phyloP scores from a whole-genome alignment of 2,113 vertebrate species.

The Salvelinus sp. region DNA sequence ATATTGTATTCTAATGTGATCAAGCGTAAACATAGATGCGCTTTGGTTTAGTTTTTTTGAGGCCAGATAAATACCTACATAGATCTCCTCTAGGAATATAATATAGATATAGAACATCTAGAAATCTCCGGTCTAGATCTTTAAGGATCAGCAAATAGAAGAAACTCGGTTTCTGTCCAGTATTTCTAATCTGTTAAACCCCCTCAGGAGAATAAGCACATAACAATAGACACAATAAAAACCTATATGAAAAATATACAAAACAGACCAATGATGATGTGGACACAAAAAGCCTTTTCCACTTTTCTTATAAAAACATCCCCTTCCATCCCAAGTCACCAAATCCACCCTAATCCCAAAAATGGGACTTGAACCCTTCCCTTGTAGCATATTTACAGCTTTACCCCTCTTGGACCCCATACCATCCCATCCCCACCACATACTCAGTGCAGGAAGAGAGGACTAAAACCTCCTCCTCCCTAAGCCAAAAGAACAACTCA shows the following conservation, averaged over 20 bases:
- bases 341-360: slow-evolving; percentile 31
- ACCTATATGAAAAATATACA: slow-evolving; percentile 29
- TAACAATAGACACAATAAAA: slow-evolving; percentile 31
- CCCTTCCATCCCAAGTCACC: slow-evolving; percentile 39
- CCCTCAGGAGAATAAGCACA: slow-evolving; percentile 46
- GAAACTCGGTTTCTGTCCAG: slow-evolving; percentile 64
- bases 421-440: slow-evolving; percentile 14
- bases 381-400: slow-evolving; percentile 47
- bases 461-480: slow-evolving; percentile 31
- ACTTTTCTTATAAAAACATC: slow-evolving; percentile 59
- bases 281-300: slow-evolving; percentile 55
- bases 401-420: slow-evolving; percentile 35
- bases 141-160: slow-evolving; percentile 56
- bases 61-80: slow-evolving; percentile 71
- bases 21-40: slow-evolving; percentile 66
- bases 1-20: slow-evolving; percentile 53
- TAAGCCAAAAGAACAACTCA: slow-evolving; percentile 20
- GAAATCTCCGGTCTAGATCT: slow-evolving; percentile 35
- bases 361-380: slow-evolving; percentile 26
- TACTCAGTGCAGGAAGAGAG: slow-evolving; percentile 67
- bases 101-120: slow-evolving; percentile 50
- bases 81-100: slow-evolving; percentile 51
- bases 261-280: slow-evolving; percentile 27
- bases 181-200: slow-evolving; percentile 38
- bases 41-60: slow-evolving; percentile 65